Evolutionary conservation across 2,888 invertebrate species (phyloP).

Genomic region (Allacma fusca): DNA sequence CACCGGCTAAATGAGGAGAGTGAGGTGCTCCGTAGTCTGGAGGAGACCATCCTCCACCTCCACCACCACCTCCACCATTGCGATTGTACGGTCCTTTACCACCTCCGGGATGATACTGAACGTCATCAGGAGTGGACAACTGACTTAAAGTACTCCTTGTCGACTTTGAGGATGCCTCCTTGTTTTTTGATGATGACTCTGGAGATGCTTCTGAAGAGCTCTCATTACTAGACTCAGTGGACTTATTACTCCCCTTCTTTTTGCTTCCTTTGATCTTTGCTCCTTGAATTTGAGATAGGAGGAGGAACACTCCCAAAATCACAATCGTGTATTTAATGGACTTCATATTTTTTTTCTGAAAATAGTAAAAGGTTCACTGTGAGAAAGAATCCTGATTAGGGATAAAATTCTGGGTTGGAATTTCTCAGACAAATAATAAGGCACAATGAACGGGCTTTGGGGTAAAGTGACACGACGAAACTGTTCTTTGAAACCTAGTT

Average conservation of each 20-base stretch:
- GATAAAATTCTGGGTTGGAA: too few species aligned
- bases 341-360: neutral
- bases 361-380: too few species aligned
- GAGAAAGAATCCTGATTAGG: too few species aligned
- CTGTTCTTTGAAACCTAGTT: too few species aligned
- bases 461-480: too few species aligned
- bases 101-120: too few species aligned
- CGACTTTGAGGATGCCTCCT: neutral
- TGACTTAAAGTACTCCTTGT: neutral
- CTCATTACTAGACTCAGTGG: neutral
- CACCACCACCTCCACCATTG: neutral
- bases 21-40: conserved; percentile 8
- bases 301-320: neutral
- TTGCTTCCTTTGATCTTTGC: neutral
- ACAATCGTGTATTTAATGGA: neutral
- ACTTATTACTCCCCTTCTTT: neutral
- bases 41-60: neutral
- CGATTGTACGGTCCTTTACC: neutral
- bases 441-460: too few species aligned
- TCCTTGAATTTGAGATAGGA: neutral
- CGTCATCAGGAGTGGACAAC: neutral
- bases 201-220: neutral
- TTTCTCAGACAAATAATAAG: too few species aligned
- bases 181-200: neutral
- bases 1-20: neutral